A percentile compares a stretch with the other conserved stretches of the same genome.
Conservation (phyloP, 2,888 invertebrate genomes). For the Nesidiocoris tenuis region DNA sequence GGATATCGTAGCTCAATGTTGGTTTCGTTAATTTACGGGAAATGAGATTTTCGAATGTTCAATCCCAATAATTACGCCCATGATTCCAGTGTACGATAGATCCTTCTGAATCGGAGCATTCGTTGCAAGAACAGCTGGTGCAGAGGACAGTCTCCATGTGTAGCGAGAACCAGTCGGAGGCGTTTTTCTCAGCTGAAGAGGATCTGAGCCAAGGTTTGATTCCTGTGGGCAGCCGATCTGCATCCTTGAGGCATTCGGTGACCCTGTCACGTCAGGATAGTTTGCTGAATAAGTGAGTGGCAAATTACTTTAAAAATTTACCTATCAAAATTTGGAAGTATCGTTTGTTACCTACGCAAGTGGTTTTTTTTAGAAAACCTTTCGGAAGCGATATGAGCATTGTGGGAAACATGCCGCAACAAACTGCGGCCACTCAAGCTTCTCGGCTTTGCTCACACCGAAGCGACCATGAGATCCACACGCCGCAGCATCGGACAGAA, state of each 20-base stretch:
- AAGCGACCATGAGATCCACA: conserved; percentile 65
- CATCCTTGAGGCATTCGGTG: conserved; percentile 51
- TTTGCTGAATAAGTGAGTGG: conserved; percentile 21
- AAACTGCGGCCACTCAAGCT: conserved; percentile 49
- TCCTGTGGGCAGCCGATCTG: conserved; percentile 50
- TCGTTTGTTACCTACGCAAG: too few relatives aligned
- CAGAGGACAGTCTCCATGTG: conserved; percentile 84
- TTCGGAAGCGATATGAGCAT: conserved; percentile 63
- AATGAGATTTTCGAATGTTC: too few relatives aligned
- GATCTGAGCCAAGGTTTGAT: conserved; percentile 61
- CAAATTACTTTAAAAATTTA: too few relatives aligned
- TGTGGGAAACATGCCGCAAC: conserved; percentile 51
- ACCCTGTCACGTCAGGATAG: conserved; percentile 44
- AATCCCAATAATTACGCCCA: too few relatives aligned
- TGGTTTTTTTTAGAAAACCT: conserved; percentile 57
- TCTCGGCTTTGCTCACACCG: conserved; percentile 59
- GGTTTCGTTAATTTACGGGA: too few relatives aligned
- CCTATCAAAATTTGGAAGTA: too few relatives aligned
- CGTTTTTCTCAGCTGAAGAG: conserved; percentile 91
- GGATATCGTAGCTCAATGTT: too few relatives aligned
- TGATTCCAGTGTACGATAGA: conserved; percentile 46
- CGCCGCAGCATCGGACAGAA: conserved; percentile 60
- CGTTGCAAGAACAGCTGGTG: conserved; percentile 55
- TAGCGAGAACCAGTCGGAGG: conserved; percentile 87
- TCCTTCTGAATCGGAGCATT: conserved; percentile 51